These are phyloP conservation scores for Nemotelus pantherinus DNA, from an alignment of 2,888 invertebrate genomes.

Conservation along the genomic window DNA sequence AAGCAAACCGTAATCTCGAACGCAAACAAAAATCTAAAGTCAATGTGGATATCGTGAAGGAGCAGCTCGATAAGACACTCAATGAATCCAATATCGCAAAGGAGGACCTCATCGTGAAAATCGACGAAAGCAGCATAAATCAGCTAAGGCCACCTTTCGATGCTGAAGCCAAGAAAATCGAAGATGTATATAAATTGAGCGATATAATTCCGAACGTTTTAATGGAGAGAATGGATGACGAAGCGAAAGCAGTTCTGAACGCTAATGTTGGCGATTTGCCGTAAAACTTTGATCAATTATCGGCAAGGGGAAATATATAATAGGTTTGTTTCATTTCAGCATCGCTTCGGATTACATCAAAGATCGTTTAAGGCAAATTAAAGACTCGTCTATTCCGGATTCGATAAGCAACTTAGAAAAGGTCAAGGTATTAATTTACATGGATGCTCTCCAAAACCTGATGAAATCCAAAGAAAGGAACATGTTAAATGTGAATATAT, in stretches of 20 bases:
- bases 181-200: conserved; percentile 57
- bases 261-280: conserved; percentile 57
- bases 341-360: conserved; percentile 58
- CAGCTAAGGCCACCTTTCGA: conserved; percentile 58
- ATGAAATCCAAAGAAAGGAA: conserved; percentile 55
- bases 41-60: conserved; percentile 58
- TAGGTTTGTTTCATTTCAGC: conserved; percentile 51
- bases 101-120: conserved; percentile 49
- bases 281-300: conserved; percentile 54
- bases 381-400: conserved; percentile 20
- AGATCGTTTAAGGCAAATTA: conserved; percentile 38
- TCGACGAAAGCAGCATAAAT: conserved; percentile 45
- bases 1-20: conserved; percentile 55
- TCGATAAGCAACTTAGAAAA: conserved; percentile 53
- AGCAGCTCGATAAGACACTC: conserved; percentile 58
- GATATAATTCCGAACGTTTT: conserved; percentile 58
- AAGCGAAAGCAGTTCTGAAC: conserved; percentile 57
- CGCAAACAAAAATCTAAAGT: conserved; percentile 59
- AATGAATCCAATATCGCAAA: conserved; percentile 51
- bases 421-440: conserved; percentile 60
- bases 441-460: conserved; percentile 59
- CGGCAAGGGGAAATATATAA: background rate
- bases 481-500: conserved; percentile 56
- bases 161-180: conserved; percentile 56
- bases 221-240: conserved; percentile 59